Percentiles rank a stretch among this genome's conserved stretches.
Evolutionary conservation across 2,888 invertebrate species (phyloP).

Genomic region (Syrista parreyssii): DNA sequence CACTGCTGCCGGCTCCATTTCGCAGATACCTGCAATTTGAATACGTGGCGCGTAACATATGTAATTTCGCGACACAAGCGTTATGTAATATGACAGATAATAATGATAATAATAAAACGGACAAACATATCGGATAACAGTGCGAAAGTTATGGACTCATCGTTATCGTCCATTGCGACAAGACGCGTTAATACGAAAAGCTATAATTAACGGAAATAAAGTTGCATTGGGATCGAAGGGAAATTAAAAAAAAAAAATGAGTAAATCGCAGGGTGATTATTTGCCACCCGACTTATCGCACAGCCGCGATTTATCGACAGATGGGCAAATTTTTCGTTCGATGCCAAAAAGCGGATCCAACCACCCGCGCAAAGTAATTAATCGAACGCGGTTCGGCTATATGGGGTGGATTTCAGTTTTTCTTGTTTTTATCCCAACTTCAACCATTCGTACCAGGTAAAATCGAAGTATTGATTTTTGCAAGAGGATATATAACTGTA

Average conservation of each 20-base stretch:
- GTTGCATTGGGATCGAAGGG: background rate
- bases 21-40: background rate
- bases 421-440: background rate
- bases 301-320: background rate
- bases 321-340: background rate
- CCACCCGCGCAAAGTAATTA: conserved; percentile 24
- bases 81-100: background rate
- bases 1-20: background rate
- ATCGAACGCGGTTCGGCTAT: conserved; percentile 23
- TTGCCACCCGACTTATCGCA: background rate
- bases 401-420: background rate
- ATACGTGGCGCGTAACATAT: background rate
- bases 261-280: background rate
- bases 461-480: background rate
- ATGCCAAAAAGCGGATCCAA: background rate
- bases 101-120: background rate
- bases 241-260: background rate
- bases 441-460: background rate
- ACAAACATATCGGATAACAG: background rate
- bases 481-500: background rate
- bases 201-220: background rate
- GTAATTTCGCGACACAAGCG: background rate
- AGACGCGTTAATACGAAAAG: too few relatives aligned
- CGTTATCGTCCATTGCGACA: background rate
- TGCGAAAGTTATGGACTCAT: background rate